phyloP scores from a whole-genome alignment of 2,888 invertebrate species.

The Myopa tessellatipennis region DNA sequence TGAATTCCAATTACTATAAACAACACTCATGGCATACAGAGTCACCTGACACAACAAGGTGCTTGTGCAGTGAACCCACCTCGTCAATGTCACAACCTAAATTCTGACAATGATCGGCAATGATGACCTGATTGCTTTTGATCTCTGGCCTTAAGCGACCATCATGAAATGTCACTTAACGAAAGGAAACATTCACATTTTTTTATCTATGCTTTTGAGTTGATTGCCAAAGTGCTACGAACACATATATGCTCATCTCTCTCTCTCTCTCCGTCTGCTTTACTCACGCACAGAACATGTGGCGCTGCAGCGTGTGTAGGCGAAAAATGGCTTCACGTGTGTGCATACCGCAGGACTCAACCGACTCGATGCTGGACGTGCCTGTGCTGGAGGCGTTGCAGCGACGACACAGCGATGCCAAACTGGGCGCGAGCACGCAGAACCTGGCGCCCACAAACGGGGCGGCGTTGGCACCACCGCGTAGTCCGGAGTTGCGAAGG shows the following conservation, averaged over 20 bases:
- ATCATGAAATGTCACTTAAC: too few species aligned
- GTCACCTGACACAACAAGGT: too few species aligned
- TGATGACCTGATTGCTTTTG: too few species aligned
- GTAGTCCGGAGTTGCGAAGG: constrained; percentile 83
- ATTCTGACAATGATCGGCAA: too few species aligned
- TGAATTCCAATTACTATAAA: too few species aligned
- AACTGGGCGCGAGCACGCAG: constrained; percentile 73
- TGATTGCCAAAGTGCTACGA: not conserved
- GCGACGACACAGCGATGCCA: constrained; percentile 83
- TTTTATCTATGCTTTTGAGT: not conserved
- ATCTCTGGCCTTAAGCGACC: too few species aligned
- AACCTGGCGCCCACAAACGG: constrained; percentile 65
- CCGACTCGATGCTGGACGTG: constrained; percentile 84
- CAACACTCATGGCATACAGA: too few species aligned
- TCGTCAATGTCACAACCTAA: too few species aligned
- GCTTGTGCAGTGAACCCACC: too few species aligned
- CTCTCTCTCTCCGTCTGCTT: not conserved
- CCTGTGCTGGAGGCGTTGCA: constrained; percentile 83
- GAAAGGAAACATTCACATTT: too few species aligned
- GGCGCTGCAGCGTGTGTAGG: constrained; percentile 91
- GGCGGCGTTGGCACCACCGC: constrained; percentile 79
- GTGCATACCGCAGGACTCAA: constrained; percentile 83
- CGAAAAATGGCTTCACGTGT: constrained; percentile 83
- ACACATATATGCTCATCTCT: not conserved
- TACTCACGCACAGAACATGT: constrained; percentile 72